These are phyloP conservation scores for Trachythela sp. DNA, from an alignment of 64 coral and sea anemone genomes.

Conservation along the genomic window DNA sequence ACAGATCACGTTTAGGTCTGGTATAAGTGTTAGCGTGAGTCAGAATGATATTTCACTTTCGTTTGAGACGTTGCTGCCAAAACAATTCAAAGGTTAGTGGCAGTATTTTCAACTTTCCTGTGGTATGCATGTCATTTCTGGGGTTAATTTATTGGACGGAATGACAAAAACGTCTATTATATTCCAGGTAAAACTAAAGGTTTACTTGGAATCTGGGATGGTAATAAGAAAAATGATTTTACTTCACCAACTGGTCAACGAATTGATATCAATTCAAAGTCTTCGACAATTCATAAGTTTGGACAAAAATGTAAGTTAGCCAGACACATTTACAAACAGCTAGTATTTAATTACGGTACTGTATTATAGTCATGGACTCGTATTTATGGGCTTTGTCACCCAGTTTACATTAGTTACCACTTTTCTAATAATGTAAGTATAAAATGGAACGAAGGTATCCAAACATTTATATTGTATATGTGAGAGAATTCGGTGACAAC, in stretches of 20 bases:
- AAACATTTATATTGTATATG: too few relatives aligned
- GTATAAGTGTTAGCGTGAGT: background rate
- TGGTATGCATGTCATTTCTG: background rate
- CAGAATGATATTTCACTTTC: conserved; percentile 4
- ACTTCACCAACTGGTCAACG: background rate
- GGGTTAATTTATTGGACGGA: background rate
- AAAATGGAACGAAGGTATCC: too few relatives aligned
- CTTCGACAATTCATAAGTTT: background rate
- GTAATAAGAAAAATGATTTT: background rate
- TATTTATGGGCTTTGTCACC: too few relatives aligned
- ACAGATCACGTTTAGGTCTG: background rate
- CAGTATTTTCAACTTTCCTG: background rate
- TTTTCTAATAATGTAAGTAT: too few relatives aligned
- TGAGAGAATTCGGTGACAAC: too few relatives aligned
- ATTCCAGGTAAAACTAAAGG: background rate
- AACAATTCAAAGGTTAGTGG: background rate
- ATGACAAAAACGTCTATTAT: too few relatives aligned
- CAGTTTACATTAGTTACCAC: too few relatives aligned
- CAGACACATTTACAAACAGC: background rate
- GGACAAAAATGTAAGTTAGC: background rate
- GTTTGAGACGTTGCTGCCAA: background rate
- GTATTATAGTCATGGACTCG: too few relatives aligned
- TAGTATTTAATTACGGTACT: too few relatives aligned
- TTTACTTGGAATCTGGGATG: conserved; percentile 14
- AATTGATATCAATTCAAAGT: background rate